A percentile compares a stretch with the other conserved stretches of the same genome.
phyloP scores from a whole-genome alignment of 2,888 invertebrate genomes.

The Stenotaenia linearis region DNA sequence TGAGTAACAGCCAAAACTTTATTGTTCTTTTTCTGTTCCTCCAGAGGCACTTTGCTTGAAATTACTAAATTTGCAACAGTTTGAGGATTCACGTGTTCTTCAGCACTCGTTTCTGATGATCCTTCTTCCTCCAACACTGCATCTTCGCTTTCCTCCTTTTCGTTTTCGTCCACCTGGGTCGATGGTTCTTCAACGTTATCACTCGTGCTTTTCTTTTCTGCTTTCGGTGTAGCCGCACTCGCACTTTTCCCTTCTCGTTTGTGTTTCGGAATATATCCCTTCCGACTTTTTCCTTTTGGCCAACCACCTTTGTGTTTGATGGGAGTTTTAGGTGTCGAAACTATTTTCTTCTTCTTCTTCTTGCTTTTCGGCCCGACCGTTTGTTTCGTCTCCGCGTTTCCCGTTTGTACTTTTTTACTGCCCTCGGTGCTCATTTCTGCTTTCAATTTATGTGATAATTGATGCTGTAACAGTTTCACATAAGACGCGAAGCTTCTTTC shows the following conservation, averaged over 20 bases:
- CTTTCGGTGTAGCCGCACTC: neutral
- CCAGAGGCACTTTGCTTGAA: conserved; percentile 12
- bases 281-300: conserved; percentile 32
- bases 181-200: neutral
- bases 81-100: neutral
- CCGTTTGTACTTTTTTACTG: neutral
- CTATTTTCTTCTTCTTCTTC: neutral
- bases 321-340: neutral
- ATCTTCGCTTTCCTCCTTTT: neutral
- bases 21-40: conserved; percentile 1
- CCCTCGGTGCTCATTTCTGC: neutral
- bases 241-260: neutral
- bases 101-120: neutral
- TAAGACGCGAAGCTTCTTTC: conserved; percentile 47
- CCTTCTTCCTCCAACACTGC: neutral
- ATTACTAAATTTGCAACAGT: neutral
- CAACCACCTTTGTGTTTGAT: conserved; percentile 31
- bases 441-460: conserved; percentile 46
- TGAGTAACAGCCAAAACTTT: neutral
- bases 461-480: conserved; percentile 49
- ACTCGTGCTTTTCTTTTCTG: neutral
- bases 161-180: neutral
- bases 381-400: neutral
- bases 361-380: neutral
- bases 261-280: conserved; percentile 27